phyloP scores from a whole-genome alignment of 2,888 invertebrate genomes.

The Rotaria sp. region DNA sequence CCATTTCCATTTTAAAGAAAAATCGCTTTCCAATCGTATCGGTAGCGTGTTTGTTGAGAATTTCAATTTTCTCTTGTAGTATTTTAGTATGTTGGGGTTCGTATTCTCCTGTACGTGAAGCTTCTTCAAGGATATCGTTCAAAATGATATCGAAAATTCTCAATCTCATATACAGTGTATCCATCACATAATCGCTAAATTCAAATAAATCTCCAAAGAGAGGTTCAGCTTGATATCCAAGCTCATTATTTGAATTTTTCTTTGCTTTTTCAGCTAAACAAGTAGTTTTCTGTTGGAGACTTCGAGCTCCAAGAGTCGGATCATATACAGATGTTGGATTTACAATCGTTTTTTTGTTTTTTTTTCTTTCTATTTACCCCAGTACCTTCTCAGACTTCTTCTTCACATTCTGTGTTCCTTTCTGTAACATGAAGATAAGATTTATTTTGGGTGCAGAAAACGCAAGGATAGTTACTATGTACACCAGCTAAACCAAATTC shows the following conservation, averaged over 20 bases:
- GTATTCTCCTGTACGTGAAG: neutral
- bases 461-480: neutral
- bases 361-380: neutral
- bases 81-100: neutral
- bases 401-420: neutral
- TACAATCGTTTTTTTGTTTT: neutral
- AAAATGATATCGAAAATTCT: neutral
- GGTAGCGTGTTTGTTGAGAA: neutral
- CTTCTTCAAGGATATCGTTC: neutral
- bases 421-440: neutral
- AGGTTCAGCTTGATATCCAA: neutral
- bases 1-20: neutral
- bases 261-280: neutral
- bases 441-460: neutral
- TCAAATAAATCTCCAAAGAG: neutral
- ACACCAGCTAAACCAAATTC: neutral
- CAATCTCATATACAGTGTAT: neutral
- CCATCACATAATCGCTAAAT: neutral
- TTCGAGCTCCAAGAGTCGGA: neutral
- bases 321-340: neutral
- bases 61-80: neutral
- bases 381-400: neutral
- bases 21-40: neutral
- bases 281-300: neutral
- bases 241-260: neutral